Conservation (phyloP, 2,888 invertebrate species). For the Andrena trimmerana region DNA sequence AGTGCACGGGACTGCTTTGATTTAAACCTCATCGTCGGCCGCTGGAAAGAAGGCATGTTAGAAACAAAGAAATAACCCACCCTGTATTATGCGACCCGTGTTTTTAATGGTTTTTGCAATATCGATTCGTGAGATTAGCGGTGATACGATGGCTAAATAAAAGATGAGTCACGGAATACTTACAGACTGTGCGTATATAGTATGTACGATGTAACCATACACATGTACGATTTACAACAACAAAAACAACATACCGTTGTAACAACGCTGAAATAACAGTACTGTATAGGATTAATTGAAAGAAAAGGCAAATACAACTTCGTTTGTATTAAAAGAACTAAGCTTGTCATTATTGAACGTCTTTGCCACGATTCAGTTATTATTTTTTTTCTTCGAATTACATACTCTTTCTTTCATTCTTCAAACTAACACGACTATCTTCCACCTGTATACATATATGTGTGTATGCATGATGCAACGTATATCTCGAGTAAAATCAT, state of each 20-base stretch:
- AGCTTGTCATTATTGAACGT: conserved; percentile 1
- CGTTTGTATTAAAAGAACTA: conserved; percentile 44
- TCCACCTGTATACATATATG: no score
- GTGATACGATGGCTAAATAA: conserved; percentile 30
- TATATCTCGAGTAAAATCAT: not conserved
- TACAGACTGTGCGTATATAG: conserved; percentile 31
- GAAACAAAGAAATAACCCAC: conserved; percentile 5
- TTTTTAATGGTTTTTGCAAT: conserved; percentile 51
- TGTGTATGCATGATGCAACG: not conserved
- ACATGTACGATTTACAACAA: conserved; percentile 44
- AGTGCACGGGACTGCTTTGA: conserved; percentile 53
- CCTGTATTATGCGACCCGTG: conserved; percentile 25
- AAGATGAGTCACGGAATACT: conserved; percentile 13
- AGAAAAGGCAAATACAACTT: conserved; percentile 60
- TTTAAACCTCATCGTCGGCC: conserved; percentile 33
- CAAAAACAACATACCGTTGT: conserved; percentile 20
- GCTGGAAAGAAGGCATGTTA: not conserved
- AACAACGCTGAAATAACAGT: conserved; percentile 50
- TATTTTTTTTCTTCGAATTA: no score
- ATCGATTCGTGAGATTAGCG: conserved; percentile 24
- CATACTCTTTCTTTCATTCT: no score
- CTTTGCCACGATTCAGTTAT: not conserved
- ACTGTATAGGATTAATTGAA: conserved; percentile 56
- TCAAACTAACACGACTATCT: no score
- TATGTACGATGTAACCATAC: conserved; percentile 47